Conservation (phyloP, 1,140 invertebrate genomes). For the Reticulitermes speratus region DNA sequence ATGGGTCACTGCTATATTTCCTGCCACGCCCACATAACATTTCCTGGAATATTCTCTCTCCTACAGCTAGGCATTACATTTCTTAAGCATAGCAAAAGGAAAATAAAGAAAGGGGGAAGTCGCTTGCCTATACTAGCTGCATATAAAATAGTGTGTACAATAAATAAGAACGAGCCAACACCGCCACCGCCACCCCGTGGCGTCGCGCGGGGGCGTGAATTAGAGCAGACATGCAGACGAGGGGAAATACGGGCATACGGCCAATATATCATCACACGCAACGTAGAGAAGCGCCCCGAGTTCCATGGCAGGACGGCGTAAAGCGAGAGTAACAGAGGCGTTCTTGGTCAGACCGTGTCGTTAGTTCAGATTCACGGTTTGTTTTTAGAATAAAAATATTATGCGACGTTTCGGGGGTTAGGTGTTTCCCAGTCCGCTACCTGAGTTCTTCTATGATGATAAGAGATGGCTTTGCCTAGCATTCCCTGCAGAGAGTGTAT, state of each 20-base stretch:
- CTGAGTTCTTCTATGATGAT: too few species aligned
- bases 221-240: background rate
- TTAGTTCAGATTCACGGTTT: too few species aligned
- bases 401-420: too few species aligned
- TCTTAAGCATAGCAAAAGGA: background rate
- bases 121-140: background rate
- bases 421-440: too few species aligned
- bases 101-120: background rate
- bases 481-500: too few species aligned
- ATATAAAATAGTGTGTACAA: conserved; percentile 5
- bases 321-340: background rate
- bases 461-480: too few species aligned
- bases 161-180: background rate
- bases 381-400: too few species aligned
- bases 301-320: background rate
- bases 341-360: too few species aligned
- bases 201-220: background rate
- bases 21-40: background rate
- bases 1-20: background rate
- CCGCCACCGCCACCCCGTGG: background rate
- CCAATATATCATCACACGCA: conserved; percentile 1
- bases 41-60: too few species aligned
- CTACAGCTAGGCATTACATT: background rate
- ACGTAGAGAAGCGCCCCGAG: background rate
- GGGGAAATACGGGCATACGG: background rate